Evolutionary conservation across 1,140 invertebrate species (phyloP), one percentile per base, ranked within the genome.

Genomic region (Bombus picipes): DNA sequence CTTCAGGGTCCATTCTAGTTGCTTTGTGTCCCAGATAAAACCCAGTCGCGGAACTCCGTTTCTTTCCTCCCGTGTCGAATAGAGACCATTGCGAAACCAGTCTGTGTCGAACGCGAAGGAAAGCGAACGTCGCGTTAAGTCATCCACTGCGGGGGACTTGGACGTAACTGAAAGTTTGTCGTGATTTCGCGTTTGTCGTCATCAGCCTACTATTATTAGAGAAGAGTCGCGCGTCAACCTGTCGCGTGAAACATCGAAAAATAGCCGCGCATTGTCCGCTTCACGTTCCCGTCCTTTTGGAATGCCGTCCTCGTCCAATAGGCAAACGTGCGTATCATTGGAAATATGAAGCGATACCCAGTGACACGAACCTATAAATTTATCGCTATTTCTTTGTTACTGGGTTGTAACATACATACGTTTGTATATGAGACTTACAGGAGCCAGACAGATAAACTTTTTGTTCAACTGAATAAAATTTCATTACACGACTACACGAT

Each of bases 51-150:
- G 34, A 34, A 32, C 53, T 22, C n/a, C 9, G 18, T n/a, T 39
- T 72, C 78, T 41, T 53, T 15, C 3, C 39, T 3, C 37, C 3
- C 47, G 47, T 53, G 47, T 37, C 39, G 37, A 85, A 80, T 68
- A 8, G 37, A 37, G 47, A 32, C 15, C 15, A 41, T 85, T 85
- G 68, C 68, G 76, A 85, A 80, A 71, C 47, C 47, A 53, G 83
- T 41, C 32, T 32, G n/a, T 2, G 12, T 57, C 13, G n/a, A 34
- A 34, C 13, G n/a, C 32, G n/a, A 22, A 66, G 65, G 83, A 80
- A 85, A 80, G 57, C 83, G 68, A 80, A 85, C 39, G 68, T 25
- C 13, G 28, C 59, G 53, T 77, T 70, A 68, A 83, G 43, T 77
- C 72, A 75, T 83, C 71, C 28, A 18, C 47, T 10, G 18, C 57